Conservation (phyloP, 2,797 vertebrate genomes). For the Psittacula derbiana region DNA sequence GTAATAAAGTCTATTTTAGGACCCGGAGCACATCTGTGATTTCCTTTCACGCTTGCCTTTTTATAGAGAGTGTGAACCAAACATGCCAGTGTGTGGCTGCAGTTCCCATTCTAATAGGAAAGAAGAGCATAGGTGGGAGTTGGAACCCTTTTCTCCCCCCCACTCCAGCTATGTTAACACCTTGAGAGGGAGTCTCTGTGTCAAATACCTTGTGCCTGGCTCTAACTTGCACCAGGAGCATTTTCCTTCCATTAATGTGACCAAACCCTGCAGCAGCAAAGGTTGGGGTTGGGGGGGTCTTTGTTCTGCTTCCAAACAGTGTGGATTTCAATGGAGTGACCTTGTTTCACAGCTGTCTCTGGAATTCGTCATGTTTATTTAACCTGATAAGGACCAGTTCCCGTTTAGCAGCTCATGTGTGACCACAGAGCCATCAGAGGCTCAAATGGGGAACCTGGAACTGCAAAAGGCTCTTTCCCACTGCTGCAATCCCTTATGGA, state of each 20-base stretch:
- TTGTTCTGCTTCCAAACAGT: neutral
- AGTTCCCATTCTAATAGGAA: neutral
- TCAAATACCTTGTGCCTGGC: neutral
- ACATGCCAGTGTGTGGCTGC: neutral
- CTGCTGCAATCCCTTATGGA: neutral
- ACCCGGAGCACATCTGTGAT: neutral
- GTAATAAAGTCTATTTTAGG: conserved; percentile 17
- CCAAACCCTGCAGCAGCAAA: neutral
- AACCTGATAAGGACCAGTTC: accelerated
- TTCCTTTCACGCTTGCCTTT: neutral
- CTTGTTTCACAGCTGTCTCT: neutral
- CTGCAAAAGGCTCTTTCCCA: neutral
- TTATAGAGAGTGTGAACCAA: neutral
- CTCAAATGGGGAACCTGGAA: neutral
- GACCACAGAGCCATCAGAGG: neutral
- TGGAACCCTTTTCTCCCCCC: neutral
- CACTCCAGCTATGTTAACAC: neutral
- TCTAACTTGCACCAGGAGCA: neutral
- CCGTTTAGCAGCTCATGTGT: neutral
- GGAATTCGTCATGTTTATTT: neutral
- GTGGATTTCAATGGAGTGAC: neutral
- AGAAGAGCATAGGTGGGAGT: neutral
- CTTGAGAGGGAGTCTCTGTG: neutral
- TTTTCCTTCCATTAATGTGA: neutral
- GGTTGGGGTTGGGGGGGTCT: neutral